Conservation (phyloP, 2,113 vertebrate species). For the Periophthalmodon schlosseri region DNA sequence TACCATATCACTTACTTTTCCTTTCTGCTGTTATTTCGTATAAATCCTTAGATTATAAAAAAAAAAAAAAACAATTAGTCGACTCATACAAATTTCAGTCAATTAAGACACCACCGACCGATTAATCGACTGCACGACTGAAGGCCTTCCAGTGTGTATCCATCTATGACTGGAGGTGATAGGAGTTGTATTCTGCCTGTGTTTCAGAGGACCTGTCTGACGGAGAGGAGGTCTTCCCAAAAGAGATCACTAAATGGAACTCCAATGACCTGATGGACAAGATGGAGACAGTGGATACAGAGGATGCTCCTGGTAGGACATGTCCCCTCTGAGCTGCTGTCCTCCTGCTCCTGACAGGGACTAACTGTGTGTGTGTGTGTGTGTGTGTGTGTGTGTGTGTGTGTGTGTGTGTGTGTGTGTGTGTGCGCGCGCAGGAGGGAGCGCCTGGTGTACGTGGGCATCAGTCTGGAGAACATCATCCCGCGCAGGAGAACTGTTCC, state of each 20-base stretch:
- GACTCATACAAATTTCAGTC: too few species aligned
- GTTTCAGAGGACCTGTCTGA: conserved; percentile 90
- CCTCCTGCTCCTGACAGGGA: background rate
- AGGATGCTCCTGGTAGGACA: conserved; percentile 80
- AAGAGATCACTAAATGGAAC: conserved; percentile 94
- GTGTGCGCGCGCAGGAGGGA: conserved; percentile 83
- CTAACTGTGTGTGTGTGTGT: background rate
- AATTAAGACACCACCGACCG: too few species aligned
- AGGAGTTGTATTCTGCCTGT: background rate
- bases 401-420: conserved; percentile 22
- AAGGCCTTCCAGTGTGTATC: too few species aligned
- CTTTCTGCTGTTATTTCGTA: too few species aligned
- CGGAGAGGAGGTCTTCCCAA: conserved; percentile 86
- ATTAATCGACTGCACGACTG: too few species aligned
- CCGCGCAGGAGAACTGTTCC: conserved; percentile 81
- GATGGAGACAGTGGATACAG: conserved; percentile 84
- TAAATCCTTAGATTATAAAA: too few species aligned
- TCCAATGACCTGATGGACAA: conserved; percentile 96
- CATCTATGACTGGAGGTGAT: background rate
- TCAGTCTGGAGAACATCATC: conserved; percentile 99
- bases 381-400: too few species aligned
- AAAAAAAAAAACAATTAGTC: too few species aligned
- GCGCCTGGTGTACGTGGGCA: conserved; percentile 94
- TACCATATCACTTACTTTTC: too few species aligned
- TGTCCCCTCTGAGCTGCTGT: background rate